Percentiles rank a stretch among this genome's conserved stretches.
These are phyloP conservation scores for Chrysolina haemoptera DNA, from an alignment of 2,888 invertebrate species.

Conservation along the genomic window DNA sequence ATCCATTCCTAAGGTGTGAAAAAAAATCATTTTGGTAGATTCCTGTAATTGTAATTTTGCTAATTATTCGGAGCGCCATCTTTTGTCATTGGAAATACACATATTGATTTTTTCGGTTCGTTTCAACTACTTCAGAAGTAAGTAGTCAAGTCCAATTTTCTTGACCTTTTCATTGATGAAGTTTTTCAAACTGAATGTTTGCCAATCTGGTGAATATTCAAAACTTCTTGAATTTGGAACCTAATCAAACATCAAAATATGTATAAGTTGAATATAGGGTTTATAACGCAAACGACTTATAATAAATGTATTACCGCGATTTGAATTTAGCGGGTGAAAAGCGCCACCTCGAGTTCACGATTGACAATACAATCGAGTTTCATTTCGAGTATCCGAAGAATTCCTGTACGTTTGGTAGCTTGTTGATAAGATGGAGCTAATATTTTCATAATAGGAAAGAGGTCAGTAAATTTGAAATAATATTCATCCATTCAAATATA, in stretches of 20 bases:
- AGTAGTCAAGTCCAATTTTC: not conserved
- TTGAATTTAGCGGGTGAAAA: conserved; percentile 46
- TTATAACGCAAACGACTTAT: not conserved
- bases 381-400: conserved; percentile 26
- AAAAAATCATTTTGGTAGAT: not conserved
- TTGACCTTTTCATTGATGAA: not conserved
- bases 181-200: not conserved
- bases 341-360: conserved; percentile 53
- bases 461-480: conserved; percentile 67
- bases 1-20: too few relatives aligned
- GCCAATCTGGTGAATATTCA: not conserved
- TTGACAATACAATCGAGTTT: conserved; percentile 37
- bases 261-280: not conserved
- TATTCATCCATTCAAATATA: not conserved
- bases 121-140: not conserved
- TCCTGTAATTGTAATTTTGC: not conserved
- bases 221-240: not conserved
- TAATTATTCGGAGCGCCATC: conserved; percentile 35
- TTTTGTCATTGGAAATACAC: conserved; percentile 36
- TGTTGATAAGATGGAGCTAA: conserved; percentile 69
- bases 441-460: conserved; percentile 68
- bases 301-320: not conserved
- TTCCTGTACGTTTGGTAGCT: conserved; percentile 66
- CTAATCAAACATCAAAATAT: not conserved
- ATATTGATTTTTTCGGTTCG: conserved; percentile 38